A percentile compares a stretch with the other conserved stretches of the same genome.
phyloP scores from a whole-genome alignment of 1,140 invertebrate species.

The Hyposmocoma kahamanoa region DNA sequence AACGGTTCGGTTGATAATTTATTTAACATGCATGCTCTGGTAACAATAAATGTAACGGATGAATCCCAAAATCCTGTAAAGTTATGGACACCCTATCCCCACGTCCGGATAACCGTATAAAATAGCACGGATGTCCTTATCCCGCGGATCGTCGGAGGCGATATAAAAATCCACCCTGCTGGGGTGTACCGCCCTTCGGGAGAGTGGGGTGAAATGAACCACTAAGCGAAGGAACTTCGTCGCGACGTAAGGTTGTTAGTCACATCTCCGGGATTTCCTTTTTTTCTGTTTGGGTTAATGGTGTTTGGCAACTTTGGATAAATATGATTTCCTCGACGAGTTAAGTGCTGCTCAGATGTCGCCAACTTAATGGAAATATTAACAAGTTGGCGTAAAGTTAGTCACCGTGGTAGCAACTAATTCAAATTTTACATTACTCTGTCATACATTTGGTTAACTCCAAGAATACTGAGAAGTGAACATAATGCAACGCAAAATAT shows the following conservation, averaged over 20 bases:
- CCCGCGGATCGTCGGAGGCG: constrained; percentile 38
- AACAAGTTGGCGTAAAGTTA: no score
- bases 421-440: no score
- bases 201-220: constrained; percentile 11
- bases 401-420: no score
- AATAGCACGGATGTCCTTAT: constrained; percentile 49
- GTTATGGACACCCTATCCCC: constrained; percentile 8
- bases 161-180: constrained; percentile 31
- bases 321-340: constrained; percentile 4
- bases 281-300: constrained; percentile 9
- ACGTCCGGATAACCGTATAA: constrained; percentile 44
- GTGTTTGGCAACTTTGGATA: constrained; percentile 2
- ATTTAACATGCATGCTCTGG: no score
- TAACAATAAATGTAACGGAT: no score
- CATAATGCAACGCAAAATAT: no score
- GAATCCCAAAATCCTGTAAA: no score
- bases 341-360: no score
- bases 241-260: constrained; percentile 18
- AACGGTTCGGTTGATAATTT: no score
- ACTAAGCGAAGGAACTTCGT: constrained; percentile 1
- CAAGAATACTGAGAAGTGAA: no score
- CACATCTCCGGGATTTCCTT: constrained; percentile 14
- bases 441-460: no score
- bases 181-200: constrained; percentile 11
- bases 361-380: no score